A percentile compares a stretch with the other conserved stretches of the same genome.
phyloP scores from a whole-genome alignment of 2,797 vertebrate species.

The Neosilurus hyrtlii region DNA sequence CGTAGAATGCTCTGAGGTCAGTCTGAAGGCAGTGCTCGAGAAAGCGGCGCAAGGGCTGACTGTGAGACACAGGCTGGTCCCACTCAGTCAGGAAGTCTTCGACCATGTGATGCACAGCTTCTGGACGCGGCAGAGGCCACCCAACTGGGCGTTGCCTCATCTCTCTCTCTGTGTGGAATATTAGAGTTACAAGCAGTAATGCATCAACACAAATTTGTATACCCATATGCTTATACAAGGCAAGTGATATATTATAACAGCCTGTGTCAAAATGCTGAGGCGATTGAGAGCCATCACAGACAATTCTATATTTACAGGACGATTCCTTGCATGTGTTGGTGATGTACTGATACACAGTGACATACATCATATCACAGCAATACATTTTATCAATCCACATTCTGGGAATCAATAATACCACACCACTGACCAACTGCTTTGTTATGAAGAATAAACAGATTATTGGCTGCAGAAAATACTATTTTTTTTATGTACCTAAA shows the following conservation, averaged over 20 bases:
- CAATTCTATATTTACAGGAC: neutral
- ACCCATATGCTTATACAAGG: neutral
- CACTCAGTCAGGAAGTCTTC: constrained; percentile 97
- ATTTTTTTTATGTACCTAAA: neutral
- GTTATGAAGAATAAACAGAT: neutral
- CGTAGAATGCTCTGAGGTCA: constrained; percentile 88
- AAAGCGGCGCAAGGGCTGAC: constrained; percentile 89
- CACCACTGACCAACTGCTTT: neutral
- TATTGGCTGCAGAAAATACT: neutral
- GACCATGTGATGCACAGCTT: constrained; percentile 87
- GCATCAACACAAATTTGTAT: neutral
- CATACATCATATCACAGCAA: neutral
- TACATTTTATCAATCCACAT: neutral
- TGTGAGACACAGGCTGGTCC: constrained; percentile 85
- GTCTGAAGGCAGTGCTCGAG: constrained; percentile 88
- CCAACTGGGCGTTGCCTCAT: constrained; percentile 79
- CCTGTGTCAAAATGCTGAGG: neutral
- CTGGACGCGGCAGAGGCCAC: constrained; percentile 87
- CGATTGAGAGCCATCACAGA: neutral
- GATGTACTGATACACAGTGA: too few species aligned
- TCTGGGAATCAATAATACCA: neutral
- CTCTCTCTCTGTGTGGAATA: constrained; percentile 75
- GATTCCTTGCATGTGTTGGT: too few species aligned
- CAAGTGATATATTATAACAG: neutral
- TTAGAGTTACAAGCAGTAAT: neutral